Conservation (phyloP, 2,888 invertebrate species). For the Brachypalpus laphriformis region DNA sequence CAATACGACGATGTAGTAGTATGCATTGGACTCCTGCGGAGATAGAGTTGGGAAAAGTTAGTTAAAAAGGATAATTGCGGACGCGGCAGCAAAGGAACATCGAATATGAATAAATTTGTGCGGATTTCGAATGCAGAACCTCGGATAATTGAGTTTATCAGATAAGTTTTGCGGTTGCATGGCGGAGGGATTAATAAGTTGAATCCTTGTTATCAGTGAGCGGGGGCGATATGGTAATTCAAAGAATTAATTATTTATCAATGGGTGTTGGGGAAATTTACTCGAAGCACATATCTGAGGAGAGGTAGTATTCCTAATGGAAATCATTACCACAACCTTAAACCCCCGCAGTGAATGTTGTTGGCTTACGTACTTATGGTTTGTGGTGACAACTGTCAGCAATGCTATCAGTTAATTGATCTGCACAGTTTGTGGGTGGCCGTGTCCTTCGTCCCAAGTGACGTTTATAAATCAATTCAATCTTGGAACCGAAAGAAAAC, state of each 20-base stretch:
- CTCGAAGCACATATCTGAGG: not conserved
- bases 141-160: conserved; percentile 27
- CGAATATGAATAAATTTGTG: conserved; percentile 28
- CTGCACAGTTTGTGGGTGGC: no score
- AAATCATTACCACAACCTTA: not conserved
- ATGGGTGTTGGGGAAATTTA: not conserved
- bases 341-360: no score
- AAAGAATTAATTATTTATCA: conserved; percentile 14
- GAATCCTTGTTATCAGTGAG: not conserved
- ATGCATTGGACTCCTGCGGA: conserved; percentile 76
- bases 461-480: no score
- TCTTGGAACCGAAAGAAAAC: no score
- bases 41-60: conserved; percentile 5
- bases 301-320: not conserved
- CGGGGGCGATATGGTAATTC: conserved; percentile 17
- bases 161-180: conserved; percentile 5
- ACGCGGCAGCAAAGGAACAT: not conserved
- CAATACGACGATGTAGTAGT: conserved; percentile 79
- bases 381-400: no score
- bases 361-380: no score
- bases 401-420: no score
- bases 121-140: conserved; percentile 1
- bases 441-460: no score
- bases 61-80: conserved; percentile 2
- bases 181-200: not conserved